phyloP scores from a whole-genome alignment of 2,113 vertebrate species.

The Trematocara variabile region DNA sequence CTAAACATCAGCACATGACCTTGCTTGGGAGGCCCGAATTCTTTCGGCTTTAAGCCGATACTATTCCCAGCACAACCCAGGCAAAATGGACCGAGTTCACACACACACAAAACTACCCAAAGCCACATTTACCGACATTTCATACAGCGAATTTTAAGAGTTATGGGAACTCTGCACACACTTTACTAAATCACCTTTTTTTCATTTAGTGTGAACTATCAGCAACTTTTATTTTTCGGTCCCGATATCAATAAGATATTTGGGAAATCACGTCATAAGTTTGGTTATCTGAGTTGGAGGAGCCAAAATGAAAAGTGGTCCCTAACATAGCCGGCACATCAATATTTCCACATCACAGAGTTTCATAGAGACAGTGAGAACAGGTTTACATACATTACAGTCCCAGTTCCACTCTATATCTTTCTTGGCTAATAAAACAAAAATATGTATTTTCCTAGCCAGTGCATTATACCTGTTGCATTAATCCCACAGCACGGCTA shows the following conservation, averaged over 20 bases:
- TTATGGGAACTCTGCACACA: constrained; percentile 21
- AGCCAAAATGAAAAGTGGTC: constrained; percentile 17
- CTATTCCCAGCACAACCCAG: constrained; percentile 62
- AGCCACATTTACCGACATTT: constrained; percentile 20
- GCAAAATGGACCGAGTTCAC: constrained; percentile 38
- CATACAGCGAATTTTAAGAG: neutral
- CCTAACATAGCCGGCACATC: neutral
- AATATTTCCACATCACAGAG: constrained; percentile 34
- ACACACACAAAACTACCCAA: constrained; percentile 39
- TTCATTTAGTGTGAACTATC: constrained; percentile 8
- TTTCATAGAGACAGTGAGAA: constrained; percentile 30
- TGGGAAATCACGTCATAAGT: neutral
- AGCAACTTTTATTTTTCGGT: neutral
- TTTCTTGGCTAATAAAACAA: constrained; percentile 33
- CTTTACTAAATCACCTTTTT: constrained; percentile 5
- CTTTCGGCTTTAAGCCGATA: constrained; percentile 65
- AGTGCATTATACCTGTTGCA: constrained; percentile 31
- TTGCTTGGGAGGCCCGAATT: constrained; percentile 68
- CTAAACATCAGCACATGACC: constrained; percentile 76
- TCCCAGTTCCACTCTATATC: neutral
- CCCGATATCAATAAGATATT: neutral
- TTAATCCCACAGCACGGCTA: constrained; percentile 14
- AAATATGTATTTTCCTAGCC: neutral
- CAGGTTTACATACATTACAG: constrained; percentile 43
- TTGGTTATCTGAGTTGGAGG: neutral